Base-by-base conservation (phyloP, 2,888 invertebrate species). In the Epinotia bilunana region DNA sequence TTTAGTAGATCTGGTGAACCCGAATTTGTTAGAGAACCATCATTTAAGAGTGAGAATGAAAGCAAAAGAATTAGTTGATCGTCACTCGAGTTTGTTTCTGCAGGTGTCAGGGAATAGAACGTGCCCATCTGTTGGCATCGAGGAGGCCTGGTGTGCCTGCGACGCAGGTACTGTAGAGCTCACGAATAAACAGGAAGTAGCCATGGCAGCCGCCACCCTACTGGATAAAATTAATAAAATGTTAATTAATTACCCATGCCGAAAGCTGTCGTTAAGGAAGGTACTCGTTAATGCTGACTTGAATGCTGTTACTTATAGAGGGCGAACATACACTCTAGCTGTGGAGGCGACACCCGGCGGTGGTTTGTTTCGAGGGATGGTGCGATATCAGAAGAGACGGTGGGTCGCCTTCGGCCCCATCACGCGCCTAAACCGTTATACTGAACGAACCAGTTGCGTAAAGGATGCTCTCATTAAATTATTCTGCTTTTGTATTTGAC, bases 331-430 rank as follows among this genome's bases (percentile, higher is more conserved):
- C 28, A 60, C 20, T 16, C 28, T 60, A 60, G 13, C 28, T 28
- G 12, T 60, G 0, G 28, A 60, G 60, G 60, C 60, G 2, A 28
- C 28, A 28, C 60, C 60, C 28, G 28, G 60, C 13, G 60, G 60
- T 13, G 60, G 60, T 13, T 0, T 60, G 12, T 60, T 60, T 60
- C 60, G 28, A 33, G 60, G 60, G 12, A 60, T 16, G 60, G 60
- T 28, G 11, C 23, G 23, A 23, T 28, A 28, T 28, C 13, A 16
- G 28, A 28, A 3, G 0, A 33, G 28, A 6, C 12, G 28, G 28
- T 60, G 60, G 60, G 12, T 60, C 60, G 60, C 23, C 28, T 60
- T 60, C 28, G 60, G 60, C 28, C 60, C 60, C 28, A 60, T 60
- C 28, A 16, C 13, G 60, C 60, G 60, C 1, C 60, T 60, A 23